Percentiles rank a stretch among this genome's conserved stretches.
Conservation (phyloP, 2,888 invertebrate genomes). For the Rhynchonema sp. region DNA sequence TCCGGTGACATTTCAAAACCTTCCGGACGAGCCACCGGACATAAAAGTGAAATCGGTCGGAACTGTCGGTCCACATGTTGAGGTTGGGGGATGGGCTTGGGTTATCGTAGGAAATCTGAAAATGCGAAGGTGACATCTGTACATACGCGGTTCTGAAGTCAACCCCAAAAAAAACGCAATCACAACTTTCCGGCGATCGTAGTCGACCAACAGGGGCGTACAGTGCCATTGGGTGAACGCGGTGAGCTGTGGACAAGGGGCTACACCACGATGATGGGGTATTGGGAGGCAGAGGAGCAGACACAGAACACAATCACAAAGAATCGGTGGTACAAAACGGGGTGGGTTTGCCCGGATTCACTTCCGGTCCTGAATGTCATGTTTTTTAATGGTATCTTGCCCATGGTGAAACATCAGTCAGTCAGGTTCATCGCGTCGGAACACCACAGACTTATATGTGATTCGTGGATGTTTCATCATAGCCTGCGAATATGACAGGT, state of each 20-base stretch:
- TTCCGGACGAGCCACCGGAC: conserved; percentile 30
- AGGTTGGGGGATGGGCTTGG: too few species aligned
- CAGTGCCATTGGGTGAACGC: conserved; percentile 47
- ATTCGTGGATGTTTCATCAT: too few species aligned
- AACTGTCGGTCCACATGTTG: conserved; percentile 4
- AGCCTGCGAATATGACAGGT: too few species aligned
- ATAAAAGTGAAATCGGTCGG: conserved; percentile 21
- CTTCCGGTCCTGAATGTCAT: background rate
- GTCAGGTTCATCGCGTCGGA: too few species aligned
- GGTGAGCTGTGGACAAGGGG: conserved; percentile 59
- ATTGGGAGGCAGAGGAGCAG: conserved; percentile 57
- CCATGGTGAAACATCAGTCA: too few species aligned
- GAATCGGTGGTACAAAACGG: conserved; percentile 60
- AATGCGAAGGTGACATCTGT: too few species aligned
- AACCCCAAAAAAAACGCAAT: too few species aligned
- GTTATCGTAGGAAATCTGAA: too few species aligned
- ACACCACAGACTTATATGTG: too few species aligned
- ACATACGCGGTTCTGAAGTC: too few species aligned
- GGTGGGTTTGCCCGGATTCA: conserved; percentile 38
- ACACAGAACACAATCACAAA: conserved; percentile 46
- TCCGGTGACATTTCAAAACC: conserved; percentile 36
- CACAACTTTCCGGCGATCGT: conserved; percentile 15
- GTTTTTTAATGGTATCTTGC: too few species aligned
- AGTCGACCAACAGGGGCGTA: conserved; percentile 42
- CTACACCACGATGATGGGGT: conserved; percentile 55